Conservation (phyloP, 2,888 invertebrate species). For the Dicyrtoma fusca region DNA sequence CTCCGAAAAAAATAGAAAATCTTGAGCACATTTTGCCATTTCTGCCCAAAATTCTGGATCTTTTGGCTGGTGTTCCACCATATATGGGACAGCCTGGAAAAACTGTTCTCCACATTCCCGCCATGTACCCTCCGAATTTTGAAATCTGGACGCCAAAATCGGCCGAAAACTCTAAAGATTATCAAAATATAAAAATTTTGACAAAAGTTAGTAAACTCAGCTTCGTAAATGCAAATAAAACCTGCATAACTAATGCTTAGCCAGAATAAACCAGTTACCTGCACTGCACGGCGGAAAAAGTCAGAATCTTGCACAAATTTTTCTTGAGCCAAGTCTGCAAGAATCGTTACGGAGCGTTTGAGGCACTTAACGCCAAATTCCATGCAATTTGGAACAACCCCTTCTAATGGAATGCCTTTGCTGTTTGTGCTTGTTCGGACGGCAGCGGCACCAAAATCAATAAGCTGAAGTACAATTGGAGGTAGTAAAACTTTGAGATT, state of each 20-base stretch:
- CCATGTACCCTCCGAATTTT: slow-evolving; percentile 55
- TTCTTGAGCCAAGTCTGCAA: slow-evolving; percentile 47
- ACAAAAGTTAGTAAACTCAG: too few relatives aligned
- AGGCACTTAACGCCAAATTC: slow-evolving; percentile 56
- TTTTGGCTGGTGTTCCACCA: slow-evolving; percentile 50
- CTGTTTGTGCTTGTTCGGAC: slow-evolving; percentile 47
- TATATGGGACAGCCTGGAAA: slow-evolving; percentile 51
- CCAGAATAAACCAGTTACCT: too few relatives aligned
- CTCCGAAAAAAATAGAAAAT: slow-evolving; percentile 53
- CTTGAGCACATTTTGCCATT: slow-evolving; percentile 56
- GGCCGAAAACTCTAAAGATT: slow-evolving; percentile 51
- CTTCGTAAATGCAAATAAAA: too few relatives aligned
- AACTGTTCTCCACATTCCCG: slow-evolving; percentile 53
- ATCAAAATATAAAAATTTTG: too few relatives aligned
- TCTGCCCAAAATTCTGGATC: slow-evolving; percentile 52
- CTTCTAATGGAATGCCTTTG: slow-evolving; percentile 54
- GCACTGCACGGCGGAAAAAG: slow-evolving; percentile 44
- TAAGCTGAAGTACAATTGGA: slow-evolving; percentile 51
- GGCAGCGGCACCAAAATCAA: slow-evolving; percentile 54
- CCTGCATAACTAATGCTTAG: too few relatives aligned
- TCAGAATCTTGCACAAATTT: slow-evolving; percentile 47
- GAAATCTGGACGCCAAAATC: slow-evolving; percentile 52
- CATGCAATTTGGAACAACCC: slow-evolving; percentile 55
- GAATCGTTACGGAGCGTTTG: slow-evolving; percentile 46
- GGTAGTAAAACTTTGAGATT: slow-evolving; percentile 46